These are phyloP conservation scores for Caiman crocodilus DNA, from an alignment of 2,797 vertebrate species.

Conservation along the genomic window DNA sequence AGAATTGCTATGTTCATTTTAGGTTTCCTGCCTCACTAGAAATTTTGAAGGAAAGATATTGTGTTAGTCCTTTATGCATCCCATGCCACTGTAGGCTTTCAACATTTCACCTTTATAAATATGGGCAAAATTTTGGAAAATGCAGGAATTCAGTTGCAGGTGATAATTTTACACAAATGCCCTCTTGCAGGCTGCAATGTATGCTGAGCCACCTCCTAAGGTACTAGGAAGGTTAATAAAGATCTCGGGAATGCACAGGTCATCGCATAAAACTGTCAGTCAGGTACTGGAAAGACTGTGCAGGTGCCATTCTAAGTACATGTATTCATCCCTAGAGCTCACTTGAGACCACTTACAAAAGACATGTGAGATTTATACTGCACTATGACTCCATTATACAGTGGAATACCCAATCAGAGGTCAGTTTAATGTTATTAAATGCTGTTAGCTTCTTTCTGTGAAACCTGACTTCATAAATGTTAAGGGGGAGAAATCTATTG, in stretches of 20 bases:
- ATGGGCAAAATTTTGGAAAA: background rate
- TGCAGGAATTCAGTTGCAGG: background rate
- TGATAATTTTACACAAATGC: background rate
- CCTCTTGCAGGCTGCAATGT: background rate
- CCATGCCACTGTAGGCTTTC: background rate
- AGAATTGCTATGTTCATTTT: background rate
- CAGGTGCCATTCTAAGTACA: slow-evolving; percentile 13
- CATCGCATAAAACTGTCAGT: background rate
- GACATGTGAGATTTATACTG: background rate
- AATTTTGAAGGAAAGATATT: slow-evolving; percentile 14
- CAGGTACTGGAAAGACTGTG: background rate
- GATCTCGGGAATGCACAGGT: background rate
- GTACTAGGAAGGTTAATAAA: slow-evolving; percentile 15
- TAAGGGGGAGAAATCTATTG: slow-evolving; percentile 14
- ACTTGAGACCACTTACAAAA: background rate
- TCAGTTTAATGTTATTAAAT: background rate
- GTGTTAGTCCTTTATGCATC: slow-evolving; percentile 3
- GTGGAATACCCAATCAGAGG: background rate
- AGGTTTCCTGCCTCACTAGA: slow-evolving; percentile 23
- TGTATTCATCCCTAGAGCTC: background rate
- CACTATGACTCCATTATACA: background rate
- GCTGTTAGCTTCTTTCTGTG: slow-evolving; percentile 7
- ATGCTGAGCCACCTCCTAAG: background rate
- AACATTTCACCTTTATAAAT: slow-evolving; percentile 3
- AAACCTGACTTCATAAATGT: slow-evolving; percentile 23